Evolutionary conservation across 1,140 invertebrate genomes (phyloP), one percentile per base, ranked within the genome.

Genomic region (Cyclargus thomasi): DNA sequence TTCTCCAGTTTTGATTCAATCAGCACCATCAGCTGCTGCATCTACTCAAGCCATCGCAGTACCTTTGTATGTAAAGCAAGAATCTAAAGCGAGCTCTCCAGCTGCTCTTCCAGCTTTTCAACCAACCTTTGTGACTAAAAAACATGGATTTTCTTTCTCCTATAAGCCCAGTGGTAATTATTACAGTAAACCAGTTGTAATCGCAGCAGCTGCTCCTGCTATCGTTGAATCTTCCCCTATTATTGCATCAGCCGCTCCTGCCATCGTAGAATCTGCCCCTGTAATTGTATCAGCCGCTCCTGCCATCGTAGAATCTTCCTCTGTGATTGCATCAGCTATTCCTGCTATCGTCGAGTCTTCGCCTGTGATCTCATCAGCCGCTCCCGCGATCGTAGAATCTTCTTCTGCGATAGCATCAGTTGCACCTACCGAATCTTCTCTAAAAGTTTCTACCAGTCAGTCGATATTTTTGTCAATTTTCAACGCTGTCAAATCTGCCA

Each of bases 231-330:
- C 53, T 11, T 18, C 53, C 14, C 23, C 65, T n/a, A 16, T 62
- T 0, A 35, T 47, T n/a, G 8, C 57, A 11, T 20, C 35, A 62
- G 35, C 20, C 53, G 35, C 36, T 3, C 59, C 63, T 21, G 47
- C 67, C 0, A 63, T 71, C 55, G 68, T 73, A 11, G 77, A 79
- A 65, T 59, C 73, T 4, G 67, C 70, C 5, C 76, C 79, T 2
- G 64, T 73, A 8, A 74, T 63, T 2, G 20, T 70, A 67, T 72
- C 75, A 73, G 71, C 70, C 67, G 68, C 65, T 68, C 71, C 70
- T 68, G 68, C 67, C 68, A 72, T 70, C 70, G 74, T 73, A 67
- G 74, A 76, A 68, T 74, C 69, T 69, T 69, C 69, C 70, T 39
- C 63, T 16, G 67, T 70, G 53, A 70, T 71, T 55, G 0, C 2